Conservation (phyloP, 2,888 invertebrate genomes). For the Troides helena region DNA sequence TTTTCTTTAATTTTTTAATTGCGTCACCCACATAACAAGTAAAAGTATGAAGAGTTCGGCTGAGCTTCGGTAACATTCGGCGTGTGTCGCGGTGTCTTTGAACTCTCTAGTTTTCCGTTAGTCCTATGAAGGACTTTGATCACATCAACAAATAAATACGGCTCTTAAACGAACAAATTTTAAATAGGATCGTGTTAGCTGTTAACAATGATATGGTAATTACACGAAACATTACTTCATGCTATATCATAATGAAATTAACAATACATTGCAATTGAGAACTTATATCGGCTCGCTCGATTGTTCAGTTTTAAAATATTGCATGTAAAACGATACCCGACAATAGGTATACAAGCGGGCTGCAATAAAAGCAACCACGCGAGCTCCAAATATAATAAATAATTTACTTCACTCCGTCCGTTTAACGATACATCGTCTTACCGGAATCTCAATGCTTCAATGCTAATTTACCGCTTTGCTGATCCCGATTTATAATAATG, state of each 20-base stretch:
- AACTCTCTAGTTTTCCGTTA: constrained; percentile 9
- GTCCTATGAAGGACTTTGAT: not conserved
- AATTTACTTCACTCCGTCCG: constrained; percentile 42
- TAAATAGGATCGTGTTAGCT: not conserved
- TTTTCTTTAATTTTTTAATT: constrained; percentile 70
- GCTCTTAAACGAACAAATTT: not conserved
- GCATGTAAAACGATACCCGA: constrained; percentile 10
- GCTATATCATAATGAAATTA: constrained; percentile 19
- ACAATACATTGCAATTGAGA: constrained; percentile 23
- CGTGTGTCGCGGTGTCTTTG: constrained; percentile 15
- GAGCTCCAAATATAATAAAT: constrained; percentile 34
- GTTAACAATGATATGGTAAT: constrained; percentile 8
- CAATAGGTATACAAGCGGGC: not conserved
- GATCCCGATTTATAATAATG: not conserved
- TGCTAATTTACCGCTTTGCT: not conserved
- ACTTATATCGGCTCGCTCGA: constrained; percentile 14
- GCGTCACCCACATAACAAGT: constrained; percentile 57
- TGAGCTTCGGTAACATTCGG: constrained; percentile 7
- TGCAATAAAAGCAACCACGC: constrained; percentile 2
- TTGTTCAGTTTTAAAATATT: constrained; percentile 19
- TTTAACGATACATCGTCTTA: constrained; percentile 37
- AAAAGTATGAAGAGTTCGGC: constrained; percentile 29
- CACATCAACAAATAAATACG: not conserved
- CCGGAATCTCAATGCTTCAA: not conserved
- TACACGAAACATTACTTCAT: constrained; percentile 10